phyloP scores from a whole-genome alignment of 2,888 invertebrate genomes.

The Chrysolina haemoptera region DNA sequence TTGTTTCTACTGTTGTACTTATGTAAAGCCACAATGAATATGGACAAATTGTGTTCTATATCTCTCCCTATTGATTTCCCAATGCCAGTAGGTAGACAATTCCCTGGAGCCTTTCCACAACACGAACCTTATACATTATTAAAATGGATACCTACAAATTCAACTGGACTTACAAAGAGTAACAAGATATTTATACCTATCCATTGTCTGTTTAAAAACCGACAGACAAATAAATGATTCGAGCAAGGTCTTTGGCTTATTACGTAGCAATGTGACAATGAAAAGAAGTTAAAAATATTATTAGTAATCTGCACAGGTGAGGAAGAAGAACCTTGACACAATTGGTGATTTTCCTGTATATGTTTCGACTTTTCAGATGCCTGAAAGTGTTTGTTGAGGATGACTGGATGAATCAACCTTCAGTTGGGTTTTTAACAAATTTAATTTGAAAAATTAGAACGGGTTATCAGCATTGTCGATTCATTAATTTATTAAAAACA shows the following conservation, averaged over 20 bases:
- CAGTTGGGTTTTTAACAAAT: neutral
- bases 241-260: slow-evolving; percentile 52
- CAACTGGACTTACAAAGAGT: slow-evolving; percentile 8
- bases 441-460: neutral
- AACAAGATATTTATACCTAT: neutral
- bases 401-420: too few relatives aligned
- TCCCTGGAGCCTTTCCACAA: slow-evolving; percentile 12
- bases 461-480: neutral
- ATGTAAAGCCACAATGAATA: neutral
- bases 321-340: slow-evolving; percentile 51
- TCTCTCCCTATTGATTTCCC: slow-evolving; percentile 33
- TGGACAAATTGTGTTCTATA: neutral
- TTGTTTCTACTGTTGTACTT: too few relatives aligned
- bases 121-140: slow-evolving; percentile 30
- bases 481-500: slow-evolving; percentile 11
- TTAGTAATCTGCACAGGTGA: slow-evolving; percentile 39
- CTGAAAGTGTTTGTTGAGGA: neutral
- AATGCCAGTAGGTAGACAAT: slow-evolving; percentile 30
- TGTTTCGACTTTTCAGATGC: too few relatives aligned
- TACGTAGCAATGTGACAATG: slow-evolving; percentile 55
- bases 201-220: slow-evolving; percentile 35
- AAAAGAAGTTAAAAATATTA: slow-evolving; percentile 44
- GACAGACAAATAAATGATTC: slow-evolving; percentile 42
- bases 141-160: slow-evolving; percentile 28
- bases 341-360: slow-evolving; percentile 31